Conservation (phyloP, 2,113 vertebrate species). For the Loxodonta africana region DNA sequence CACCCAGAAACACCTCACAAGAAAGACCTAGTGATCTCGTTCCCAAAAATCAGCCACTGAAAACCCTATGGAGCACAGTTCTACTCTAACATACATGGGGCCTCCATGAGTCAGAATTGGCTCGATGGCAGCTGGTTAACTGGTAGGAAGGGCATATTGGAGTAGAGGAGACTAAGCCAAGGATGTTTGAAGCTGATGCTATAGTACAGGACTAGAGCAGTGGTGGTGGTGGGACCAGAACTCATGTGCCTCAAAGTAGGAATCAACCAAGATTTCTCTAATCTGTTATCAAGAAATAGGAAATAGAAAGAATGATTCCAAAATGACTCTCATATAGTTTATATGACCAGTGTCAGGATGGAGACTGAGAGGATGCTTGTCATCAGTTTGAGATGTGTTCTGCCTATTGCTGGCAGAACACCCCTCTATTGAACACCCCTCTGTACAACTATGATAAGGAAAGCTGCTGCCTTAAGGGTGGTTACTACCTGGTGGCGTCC, state of each 20-base stretch:
- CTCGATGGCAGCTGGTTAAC: not conserved
- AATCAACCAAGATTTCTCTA: slow-evolving; percentile 19
- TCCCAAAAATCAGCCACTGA: not conserved
- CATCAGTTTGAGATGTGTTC: not conserved
- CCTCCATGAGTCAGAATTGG: not conserved
- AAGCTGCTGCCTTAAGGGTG: not conserved
- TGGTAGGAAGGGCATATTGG: not conserved
- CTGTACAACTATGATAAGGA: not conserved
- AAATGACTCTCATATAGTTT: not conserved
- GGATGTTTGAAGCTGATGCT: not conserved
- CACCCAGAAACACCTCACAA: not conserved
- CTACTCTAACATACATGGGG: not conserved
- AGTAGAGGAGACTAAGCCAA: not conserved
- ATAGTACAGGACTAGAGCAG: not conserved
- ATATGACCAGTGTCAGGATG: not conserved
- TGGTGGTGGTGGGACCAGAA: not conserved
- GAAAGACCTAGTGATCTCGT: not conserved
- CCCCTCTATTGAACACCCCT: not conserved
- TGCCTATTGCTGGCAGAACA: not conserved
- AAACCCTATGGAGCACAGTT: not conserved
- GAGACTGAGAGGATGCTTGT: not conserved
- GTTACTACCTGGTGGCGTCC: not conserved
- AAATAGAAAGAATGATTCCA: not conserved
- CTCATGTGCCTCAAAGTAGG: not conserved
- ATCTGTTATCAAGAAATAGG: not conserved